Evolutionary conservation across 2,888 invertebrate genomes (phyloP).

Genomic region (Malachius bipustulatus): DNA sequence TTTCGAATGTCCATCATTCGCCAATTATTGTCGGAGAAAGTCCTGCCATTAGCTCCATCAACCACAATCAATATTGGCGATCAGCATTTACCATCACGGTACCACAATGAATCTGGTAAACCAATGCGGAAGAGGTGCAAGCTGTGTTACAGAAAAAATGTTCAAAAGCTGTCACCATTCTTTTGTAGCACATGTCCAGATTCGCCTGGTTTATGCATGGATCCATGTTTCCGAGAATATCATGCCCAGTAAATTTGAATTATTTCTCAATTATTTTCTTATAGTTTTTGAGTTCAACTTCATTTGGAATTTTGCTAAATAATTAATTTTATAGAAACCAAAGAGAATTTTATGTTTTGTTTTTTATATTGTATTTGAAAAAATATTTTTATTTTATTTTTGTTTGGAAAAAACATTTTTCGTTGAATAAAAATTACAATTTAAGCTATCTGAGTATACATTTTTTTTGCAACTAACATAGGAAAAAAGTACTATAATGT

Average conservation of each 20-base stretch:
- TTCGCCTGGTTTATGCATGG: conserved; percentile 2
- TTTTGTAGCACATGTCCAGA: conserved; percentile 2
- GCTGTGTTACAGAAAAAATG: conserved; percentile 1
- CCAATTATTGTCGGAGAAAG: neutral
- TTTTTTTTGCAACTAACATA: too few relatives aligned
- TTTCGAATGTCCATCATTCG: neutral
- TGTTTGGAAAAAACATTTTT: too few relatives aligned
- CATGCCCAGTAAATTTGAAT: neutral
- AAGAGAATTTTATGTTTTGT: too few relatives aligned
- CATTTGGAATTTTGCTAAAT: too few relatives aligned
- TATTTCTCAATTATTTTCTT: neutral
- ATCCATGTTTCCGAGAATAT: conserved; percentile 1
- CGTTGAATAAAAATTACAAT: too few relatives aligned
- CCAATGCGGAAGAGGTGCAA: conserved; percentile 1
- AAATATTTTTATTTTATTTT: too few relatives aligned
- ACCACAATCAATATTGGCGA: neutral
- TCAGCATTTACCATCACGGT: conserved; percentile 1
- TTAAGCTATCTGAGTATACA: too few relatives aligned
- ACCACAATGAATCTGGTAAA: conserved; percentile 2
- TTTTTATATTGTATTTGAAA: too few relatives aligned
- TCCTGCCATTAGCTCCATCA: neutral
- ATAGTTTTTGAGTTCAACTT: too few relatives aligned
- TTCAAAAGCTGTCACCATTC: neutral
- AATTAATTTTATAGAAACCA: too few relatives aligned
- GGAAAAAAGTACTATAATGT: too few relatives aligned